phyloP scores from a whole-genome alignment of 2,113 vertebrate genomes.

The Nipponia nippon region DNA sequence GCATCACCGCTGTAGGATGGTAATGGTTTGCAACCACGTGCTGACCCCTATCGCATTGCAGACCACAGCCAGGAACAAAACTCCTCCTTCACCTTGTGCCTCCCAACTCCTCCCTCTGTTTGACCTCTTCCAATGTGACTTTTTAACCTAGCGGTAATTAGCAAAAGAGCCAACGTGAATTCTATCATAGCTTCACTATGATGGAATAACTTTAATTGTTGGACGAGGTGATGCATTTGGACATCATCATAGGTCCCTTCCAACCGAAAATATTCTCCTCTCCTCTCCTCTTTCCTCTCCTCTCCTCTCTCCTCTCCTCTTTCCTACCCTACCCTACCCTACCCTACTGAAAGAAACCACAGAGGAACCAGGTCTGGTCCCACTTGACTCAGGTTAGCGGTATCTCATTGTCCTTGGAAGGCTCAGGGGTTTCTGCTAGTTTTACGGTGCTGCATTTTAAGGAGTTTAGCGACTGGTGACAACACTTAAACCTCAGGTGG shows the following conservation, averaged over 20 bases:
- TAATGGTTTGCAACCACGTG: neutral
- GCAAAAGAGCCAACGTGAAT: neutral
- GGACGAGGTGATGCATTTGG: neutral
- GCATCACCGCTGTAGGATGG: neutral
- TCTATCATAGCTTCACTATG: neutral
- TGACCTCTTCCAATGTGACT: neutral
- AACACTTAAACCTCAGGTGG: neutral
- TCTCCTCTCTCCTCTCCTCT: no score
- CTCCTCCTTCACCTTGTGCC: neutral
- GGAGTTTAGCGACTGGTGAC: neutral
- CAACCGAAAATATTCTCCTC: neutral
- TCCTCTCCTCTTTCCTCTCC: no score
- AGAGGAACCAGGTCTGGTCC: neutral
- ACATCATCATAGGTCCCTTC: neutral
- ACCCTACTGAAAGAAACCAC: neutral
- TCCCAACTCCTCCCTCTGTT: neutral
- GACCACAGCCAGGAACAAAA: neutral
- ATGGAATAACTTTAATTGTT: neutral
- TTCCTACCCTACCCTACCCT: neutral
- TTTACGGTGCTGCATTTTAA: neutral
- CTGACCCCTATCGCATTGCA: neutral
- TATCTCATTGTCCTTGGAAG: neutral
- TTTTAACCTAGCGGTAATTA: neutral
- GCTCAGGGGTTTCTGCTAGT: neutral
- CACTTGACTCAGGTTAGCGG: neutral